Evolutionary conservation across 2,888 invertebrate species (phyloP), one percentile per base, ranked within the genome.

Genomic region (Erebia epiphron): DNA sequence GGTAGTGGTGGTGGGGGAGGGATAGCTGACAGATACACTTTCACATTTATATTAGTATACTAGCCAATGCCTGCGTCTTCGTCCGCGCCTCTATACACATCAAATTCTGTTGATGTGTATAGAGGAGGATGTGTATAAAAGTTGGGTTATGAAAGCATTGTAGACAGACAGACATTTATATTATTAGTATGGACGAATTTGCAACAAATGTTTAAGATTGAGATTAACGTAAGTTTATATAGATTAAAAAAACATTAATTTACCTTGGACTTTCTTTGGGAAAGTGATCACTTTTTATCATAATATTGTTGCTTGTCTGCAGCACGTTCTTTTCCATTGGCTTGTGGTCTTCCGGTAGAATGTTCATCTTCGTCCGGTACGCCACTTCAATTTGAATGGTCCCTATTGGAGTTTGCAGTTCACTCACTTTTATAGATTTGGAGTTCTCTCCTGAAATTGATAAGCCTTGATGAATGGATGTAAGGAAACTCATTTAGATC

Each of bases 211-310:
- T n/a, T n/a, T n/a, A n/a, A n/a, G n/a, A n/a, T n/a, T n/a, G n/a
- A n/a, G n/a, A n/a, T 1, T 21, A 21, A 21, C 21, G 2, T 21
- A 21, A 2, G 21, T 21, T 21, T 21, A 21, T 26, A 35, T 35
- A 35, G 35, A 7, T 35, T 35, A 5, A 35, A 58, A 58, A 35
- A 5, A 41, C 16, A 16, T 13, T 50, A 21, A 18, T n/a, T 52
- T 92, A 95, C 87, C 94, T 95, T 83, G 95, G 90, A 75, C 84
- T 90, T 61, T 92, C 95, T 90, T 80, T 96, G 16, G 85, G 95
- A 87, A 98, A 98, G 89, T 98, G 98, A 88, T 98, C 98, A 83
- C 98, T 98, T 85, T 98, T 98, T 26, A 98, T 94, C 96, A 98
- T 97, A 52, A 98, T 96, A 8, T 95, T 95, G 11, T 78, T 76